Conservation (phyloP, 2,888 invertebrate species). For the Rhagophthalmus giganteus region DNA sequence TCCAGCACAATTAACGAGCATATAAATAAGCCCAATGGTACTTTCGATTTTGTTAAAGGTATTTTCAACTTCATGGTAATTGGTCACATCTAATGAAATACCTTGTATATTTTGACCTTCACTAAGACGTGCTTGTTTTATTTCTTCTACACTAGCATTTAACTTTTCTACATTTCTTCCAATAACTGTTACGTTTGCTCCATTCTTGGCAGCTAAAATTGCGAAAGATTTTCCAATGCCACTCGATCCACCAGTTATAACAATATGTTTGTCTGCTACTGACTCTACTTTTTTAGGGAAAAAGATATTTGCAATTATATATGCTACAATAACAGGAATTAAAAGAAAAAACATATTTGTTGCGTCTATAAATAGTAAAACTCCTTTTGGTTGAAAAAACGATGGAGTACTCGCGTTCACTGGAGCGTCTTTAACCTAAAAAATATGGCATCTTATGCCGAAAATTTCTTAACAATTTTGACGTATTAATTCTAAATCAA, state of each 20-base stretch:
- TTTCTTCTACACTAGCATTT: slow-evolving; percentile 64
- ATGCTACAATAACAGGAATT: slow-evolving; percentile 8
- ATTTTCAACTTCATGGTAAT: slow-evolving; percentile 57
- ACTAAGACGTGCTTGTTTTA: slow-evolving; percentile 57
- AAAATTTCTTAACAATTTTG: too few relatives aligned
- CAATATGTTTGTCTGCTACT: slow-evolving; percentile 63
- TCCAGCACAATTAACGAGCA: slow-evolving; percentile 95
- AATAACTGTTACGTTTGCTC: slow-evolving; percentile 88
- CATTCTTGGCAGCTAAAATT: slow-evolving; percentile 72
- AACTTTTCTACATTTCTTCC: slow-evolving; percentile 79
- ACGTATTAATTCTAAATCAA: too few relatives aligned
- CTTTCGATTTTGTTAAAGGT: slow-evolving; percentile 46
- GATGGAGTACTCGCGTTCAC: too few relatives aligned
- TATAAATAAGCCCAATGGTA: slow-evolving; percentile 77
- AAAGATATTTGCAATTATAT: slow-evolving; percentile 21
- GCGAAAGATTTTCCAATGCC: slow-evolving; percentile 91
- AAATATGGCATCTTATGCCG: too few relatives aligned
- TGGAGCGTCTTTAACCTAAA: too few relatives aligned
- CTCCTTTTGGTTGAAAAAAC: too few relatives aligned
- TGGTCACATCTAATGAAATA: slow-evolving; percentile 70
- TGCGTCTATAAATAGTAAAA: too few relatives aligned
- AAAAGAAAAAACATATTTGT: slow-evolving; percentile 16
- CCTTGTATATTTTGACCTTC: slow-evolving; percentile 65
- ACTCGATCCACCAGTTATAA: slow-evolving; percentile 92
- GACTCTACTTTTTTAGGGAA: slow-evolving; percentile 44